Base-by-base conservation (phyloP, 1,140 invertebrate genomes). In the Listronotus bonariensis region DNA sequence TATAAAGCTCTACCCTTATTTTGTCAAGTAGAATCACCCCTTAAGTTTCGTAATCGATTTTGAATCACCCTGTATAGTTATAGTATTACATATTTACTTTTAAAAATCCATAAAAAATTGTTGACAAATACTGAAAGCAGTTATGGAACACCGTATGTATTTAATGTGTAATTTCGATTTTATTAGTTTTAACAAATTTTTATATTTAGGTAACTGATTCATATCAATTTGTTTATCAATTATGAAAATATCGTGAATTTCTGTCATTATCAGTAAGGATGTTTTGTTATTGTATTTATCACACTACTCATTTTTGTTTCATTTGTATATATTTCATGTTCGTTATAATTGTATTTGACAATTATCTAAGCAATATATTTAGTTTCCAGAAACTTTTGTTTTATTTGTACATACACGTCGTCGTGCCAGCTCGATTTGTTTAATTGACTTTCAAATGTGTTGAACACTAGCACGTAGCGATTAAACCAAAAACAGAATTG, bases 171-270 rank as follows among this genome's bases (percentile, higher is more conserved):
- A 20, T 49, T 49, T 15, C 17, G 6, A 54, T 64, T 65, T 59
- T 34, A 20, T n/a, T 62, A 34, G 31, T 17, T 48, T 59, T 36
- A 5, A 36, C 34, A 36, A 36, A 36, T 36, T 70, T 67, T 65
- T 70, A 68, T 67, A 61, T 72, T 71, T 67, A 64, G 67, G 69
- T 72, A 76, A 77, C 73, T 65, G 63, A 76, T 73, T 74, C 76
- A 77, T 77, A 77, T 77, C 76, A 77, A 74, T 75, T 76, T 74
- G 68, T 74, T 77, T 73, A 77, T 75, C 73, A 75, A 68, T 72
- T 53, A 65, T 67, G 53, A 63, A 68, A 67, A 65, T 71, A 69
- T 65, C 60, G 59, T 52, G 62, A 43, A 57, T 48, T 53, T 42
- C 56, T 45, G 41, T 67, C 40, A 40, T 58, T 61, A 65, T 71